A percentile compares a stretch with the other conserved stretches of the same genome.
These are phyloP conservation scores for Isotomurus palustris DNA, from an alignment of 2,888 invertebrate species.

Conservation along the genomic window DNA sequence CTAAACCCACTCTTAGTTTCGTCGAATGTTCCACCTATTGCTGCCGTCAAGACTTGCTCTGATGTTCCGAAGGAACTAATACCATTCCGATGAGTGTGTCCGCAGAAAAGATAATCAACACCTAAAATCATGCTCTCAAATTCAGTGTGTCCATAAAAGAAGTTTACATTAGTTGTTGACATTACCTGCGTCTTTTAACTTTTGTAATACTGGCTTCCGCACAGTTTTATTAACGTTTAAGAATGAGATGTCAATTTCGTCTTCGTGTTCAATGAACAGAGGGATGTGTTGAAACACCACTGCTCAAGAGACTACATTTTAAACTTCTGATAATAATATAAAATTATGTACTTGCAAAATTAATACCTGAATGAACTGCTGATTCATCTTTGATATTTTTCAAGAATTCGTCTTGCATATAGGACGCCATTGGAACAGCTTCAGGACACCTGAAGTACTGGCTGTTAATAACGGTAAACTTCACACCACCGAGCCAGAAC, in stretches of 20 bases:
- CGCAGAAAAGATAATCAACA: constrained; percentile 52
- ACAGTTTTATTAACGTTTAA: constrained; percentile 49
- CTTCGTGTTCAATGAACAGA: constrained; percentile 50
- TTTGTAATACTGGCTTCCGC: constrained; percentile 49
- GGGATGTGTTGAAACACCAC: constrained; percentile 54
- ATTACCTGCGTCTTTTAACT: constrained; percentile 50
- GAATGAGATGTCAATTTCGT: constrained; percentile 49
- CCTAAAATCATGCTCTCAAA: constrained; percentile 45
- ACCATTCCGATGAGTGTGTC: constrained; percentile 54
- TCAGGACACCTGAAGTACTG: constrained; percentile 50
- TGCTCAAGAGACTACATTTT: constrained; percentile 15
- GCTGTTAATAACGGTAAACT: constrained; percentile 53
- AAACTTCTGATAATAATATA: neutral
- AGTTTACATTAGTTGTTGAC: neutral
- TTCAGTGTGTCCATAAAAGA: neutral
- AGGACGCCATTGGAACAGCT: constrained; percentile 43
- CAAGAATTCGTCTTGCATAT: constrained; percentile 50
- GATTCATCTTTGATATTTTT: constrained; percentile 43
- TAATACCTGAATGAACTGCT: constrained; percentile 7
- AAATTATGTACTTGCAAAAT: no score
- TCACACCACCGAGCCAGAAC: constrained; percentile 53
- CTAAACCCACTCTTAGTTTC: constrained; percentile 51
- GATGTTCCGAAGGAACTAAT: constrained; percentile 51
- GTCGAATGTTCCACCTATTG: constrained; percentile 52
- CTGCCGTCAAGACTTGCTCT: constrained; percentile 53